These are phyloP conservation scores for Dioctria rufipes DNA, from an alignment of 2,888 invertebrate species.

Conservation along the genomic window DNA sequence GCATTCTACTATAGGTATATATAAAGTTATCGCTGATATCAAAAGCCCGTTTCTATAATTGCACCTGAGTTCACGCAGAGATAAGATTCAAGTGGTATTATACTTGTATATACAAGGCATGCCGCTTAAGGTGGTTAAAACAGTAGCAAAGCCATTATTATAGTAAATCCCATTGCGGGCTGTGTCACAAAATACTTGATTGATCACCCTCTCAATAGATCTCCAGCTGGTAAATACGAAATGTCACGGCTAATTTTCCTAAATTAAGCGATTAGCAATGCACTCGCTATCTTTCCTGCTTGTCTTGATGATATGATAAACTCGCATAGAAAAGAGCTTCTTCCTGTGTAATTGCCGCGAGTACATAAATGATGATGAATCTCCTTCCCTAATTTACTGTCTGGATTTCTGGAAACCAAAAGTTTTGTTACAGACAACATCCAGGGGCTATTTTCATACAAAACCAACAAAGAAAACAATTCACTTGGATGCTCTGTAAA, in stretches of 20 bases:
- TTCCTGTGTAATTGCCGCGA: too few relatives aligned
- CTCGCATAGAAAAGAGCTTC: too few relatives aligned
- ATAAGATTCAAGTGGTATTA: slow-evolving; percentile 19
- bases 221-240: background rate
- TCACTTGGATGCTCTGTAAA: background rate
- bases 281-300: background rate
- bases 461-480: slow-evolving; percentile 6
- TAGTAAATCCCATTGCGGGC: slow-evolving; percentile 3
- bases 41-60: slow-evolving; percentile 15
- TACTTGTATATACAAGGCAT: background rate
- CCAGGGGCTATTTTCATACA: background rate
- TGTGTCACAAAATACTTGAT: background rate
- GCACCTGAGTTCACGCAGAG: background rate
- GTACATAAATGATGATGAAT: slow-evolving; percentile 1
- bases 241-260: background rate
- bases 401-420: background rate
- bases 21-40: slow-evolving; percentile 1
- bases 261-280: slow-evolving; percentile 37
- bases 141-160: slow-evolving; percentile 14
- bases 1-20: too few relatives aligned
- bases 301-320: too few relatives aligned
- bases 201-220: background rate
- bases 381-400: background rate
- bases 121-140: background rate
- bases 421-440: background rate